Evolutionary conservation across 2,888 invertebrate species (phyloP).

Genomic region (Bellardia bayeri): DNA sequence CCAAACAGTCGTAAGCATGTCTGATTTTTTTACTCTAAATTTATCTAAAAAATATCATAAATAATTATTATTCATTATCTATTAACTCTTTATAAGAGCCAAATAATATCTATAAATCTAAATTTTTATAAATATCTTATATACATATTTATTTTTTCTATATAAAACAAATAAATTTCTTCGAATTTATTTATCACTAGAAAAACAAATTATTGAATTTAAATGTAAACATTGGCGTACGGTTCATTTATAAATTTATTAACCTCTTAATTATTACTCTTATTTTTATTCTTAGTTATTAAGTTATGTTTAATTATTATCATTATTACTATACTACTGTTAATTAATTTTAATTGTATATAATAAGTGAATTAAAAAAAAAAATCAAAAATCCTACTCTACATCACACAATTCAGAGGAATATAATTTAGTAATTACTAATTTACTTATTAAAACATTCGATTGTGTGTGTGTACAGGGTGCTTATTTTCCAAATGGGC

Average conservation of each 20-base stretch:
- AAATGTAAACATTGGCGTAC: conserved; percentile 46
- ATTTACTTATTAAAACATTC: conserved; percentile 1
- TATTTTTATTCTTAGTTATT: conserved; percentile 35
- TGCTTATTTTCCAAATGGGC: conserved; percentile 3
- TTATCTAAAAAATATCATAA: conserved; percentile 22
- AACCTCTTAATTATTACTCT: conserved; percentile 21
- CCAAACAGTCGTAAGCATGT: conserved; percentile 69
- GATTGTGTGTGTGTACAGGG: conserved; percentile 6
- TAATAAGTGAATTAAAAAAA: conserved; percentile 71
- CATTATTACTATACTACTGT: conserved; percentile 36
- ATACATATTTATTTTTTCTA: not conserved
- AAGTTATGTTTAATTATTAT: conserved; percentile 59
- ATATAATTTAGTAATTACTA: not conserved
- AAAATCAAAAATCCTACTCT: conserved; percentile 27
- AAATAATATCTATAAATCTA: not conserved
- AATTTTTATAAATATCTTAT: not conserved
- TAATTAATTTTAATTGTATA: conserved; percentile 70
- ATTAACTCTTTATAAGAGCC: conserved; percentile 7
- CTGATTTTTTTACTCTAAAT: conserved; percentile 53
- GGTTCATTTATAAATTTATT: conserved; percentile 56
- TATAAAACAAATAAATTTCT: not conserved
- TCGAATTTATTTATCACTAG: not conserved
- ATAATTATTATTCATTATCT: not conserved
- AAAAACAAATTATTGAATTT: conserved; percentile 27
- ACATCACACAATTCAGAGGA: not conserved